These are phyloP conservation scores for Alouatta palliata DNA, from an alignment of 2,113 vertebrate species.

Conservation along the genomic window DNA sequence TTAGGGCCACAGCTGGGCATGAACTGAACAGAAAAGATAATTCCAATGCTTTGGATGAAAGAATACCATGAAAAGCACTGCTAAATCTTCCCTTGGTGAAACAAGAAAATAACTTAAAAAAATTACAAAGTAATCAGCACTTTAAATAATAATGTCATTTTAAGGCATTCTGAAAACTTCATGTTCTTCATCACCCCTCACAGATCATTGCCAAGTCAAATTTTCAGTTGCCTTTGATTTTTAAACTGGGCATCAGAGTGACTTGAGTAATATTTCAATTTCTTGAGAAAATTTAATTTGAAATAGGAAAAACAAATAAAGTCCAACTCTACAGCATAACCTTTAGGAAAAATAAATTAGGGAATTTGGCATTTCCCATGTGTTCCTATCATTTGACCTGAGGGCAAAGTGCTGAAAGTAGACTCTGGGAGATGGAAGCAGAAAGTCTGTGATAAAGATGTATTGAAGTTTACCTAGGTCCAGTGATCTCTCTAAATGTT, in stretches of 20 bases:
- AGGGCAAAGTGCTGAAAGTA: neutral
- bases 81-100: neutral
- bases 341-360: conserved; percentile 11
- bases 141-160: conserved; percentile 62
- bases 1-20: conserved; percentile 39
- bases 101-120: neutral
- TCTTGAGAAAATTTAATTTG: conserved; percentile 30
- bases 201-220: neutral
- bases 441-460: neutral
- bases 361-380: neutral
- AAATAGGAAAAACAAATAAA: neutral
- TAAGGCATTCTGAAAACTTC: conserved; percentile 37
- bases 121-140: neutral
- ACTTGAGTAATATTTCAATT: neutral
- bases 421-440: neutral
- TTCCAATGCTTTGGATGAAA: neutral
- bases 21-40: conserved; percentile 43
- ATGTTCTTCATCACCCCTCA: conserved; percentile 48
- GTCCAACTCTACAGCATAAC: neutral
- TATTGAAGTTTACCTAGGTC: neutral
- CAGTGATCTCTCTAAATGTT: neutral
- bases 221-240: neutral
- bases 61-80: neutral
- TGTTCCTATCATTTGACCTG: neutral
- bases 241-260: neutral